Base-by-base conservation (phyloP, 2,888 invertebrate genomes). In the Orthonevra nobilis region DNA sequence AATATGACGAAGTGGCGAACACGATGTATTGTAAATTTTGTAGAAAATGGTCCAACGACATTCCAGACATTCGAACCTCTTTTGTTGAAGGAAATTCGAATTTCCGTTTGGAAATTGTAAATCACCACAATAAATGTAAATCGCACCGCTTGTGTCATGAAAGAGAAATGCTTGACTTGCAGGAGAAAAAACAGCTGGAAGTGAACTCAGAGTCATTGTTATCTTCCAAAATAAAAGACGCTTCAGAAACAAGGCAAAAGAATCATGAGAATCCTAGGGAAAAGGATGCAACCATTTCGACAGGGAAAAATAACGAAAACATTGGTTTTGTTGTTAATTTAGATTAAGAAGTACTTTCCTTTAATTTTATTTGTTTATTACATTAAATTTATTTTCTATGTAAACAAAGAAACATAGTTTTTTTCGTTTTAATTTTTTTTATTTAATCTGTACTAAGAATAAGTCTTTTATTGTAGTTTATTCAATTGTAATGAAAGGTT, bases 41-140 rank as follows among this genome's bases (percentile, higher is more conserved):
- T 84, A 90, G 94, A 77, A 93, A 93, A 83, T 94, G 94, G 94
- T 93, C 93, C 56, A 91, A 91, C 46, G 91, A 92, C 15, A 90
- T 93, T 82, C 92, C 93, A 9, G 92, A 93, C 75, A 93, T 93
- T 83, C 91, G 94, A 68, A 94, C 94, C n/a, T 94, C 94, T 0
- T 94, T 94, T 83, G 93, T 94, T n/a, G 92, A 93, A 84, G 94
- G 94, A 66, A 94, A 93, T 84, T 91, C 92, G 44, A 94, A 94
- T 87, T 94, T 94, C 88, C 90, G 94, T 56, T 89, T 94, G 75
- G 94, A 94, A 89, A 94, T 94, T 83, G 92, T 94, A 44, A 94
- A 94, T 86, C 94, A 94, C 87, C 94, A 94, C 85, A 93, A 94
- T 86, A 94, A 93, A 86, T 94, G 93, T 86, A 94, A 94, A 87